phyloP scores from a whole-genome alignment of 2,113 vertebrate genomes.

The Pelusios castaneus region DNA sequence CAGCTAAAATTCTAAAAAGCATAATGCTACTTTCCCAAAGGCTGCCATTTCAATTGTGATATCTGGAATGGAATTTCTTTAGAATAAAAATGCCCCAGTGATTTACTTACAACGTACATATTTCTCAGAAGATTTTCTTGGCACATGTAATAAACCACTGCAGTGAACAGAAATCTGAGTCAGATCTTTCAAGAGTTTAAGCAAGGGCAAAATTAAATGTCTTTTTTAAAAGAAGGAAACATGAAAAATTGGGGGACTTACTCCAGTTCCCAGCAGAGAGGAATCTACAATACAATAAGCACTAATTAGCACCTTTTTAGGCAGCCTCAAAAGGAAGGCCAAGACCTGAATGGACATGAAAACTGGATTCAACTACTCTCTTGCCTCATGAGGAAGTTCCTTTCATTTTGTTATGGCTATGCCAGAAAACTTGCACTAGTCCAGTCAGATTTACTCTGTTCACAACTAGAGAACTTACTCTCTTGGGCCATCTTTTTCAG shows the following conservation, averaged over 20 bases:
- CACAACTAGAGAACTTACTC: not conserved
- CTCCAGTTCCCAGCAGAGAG: not conserved
- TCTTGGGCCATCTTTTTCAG: not conserved
- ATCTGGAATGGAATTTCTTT: not conserved
- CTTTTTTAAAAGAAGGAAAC: not conserved
- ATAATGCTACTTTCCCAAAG: not conserved
- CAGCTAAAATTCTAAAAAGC: not conserved
- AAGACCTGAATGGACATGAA: fast-evolving
- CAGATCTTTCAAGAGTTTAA: not conserved
- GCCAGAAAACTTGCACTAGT: not conserved
- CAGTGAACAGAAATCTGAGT: not conserved
- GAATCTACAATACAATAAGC: not conserved
- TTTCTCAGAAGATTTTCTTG: not conserved
- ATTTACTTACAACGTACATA: not conserved
- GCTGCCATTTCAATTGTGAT: not conserved
- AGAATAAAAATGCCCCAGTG: not conserved
- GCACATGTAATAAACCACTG: not conserved
- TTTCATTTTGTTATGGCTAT: not conserved
- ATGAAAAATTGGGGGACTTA: not conserved
- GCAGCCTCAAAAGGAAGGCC: not conserved
- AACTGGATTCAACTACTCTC: not conserved
- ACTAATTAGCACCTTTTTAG: not conserved
- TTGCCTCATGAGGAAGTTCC: not conserved
- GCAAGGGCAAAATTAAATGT: not conserved
- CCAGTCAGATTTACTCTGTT: fast-evolving